Evolutionary conservation across 2,888 invertebrate species (phyloP).

Genomic region (Drosophila formosana): DNA sequence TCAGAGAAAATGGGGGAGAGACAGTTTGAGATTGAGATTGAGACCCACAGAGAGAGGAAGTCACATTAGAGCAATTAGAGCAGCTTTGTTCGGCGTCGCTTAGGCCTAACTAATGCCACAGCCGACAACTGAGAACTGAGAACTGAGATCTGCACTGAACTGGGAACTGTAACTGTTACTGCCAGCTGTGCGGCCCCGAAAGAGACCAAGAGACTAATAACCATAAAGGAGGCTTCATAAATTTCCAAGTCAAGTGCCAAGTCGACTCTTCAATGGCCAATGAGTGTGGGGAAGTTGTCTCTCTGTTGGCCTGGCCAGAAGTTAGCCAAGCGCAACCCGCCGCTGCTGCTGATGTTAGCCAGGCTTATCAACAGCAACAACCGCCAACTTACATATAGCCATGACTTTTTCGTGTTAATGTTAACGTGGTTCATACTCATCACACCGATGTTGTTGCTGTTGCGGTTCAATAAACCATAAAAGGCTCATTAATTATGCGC

Average conservation of each 20-base stretch:
- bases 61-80: constrained; percentile 69
- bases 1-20: constrained; percentile 16
- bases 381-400: constrained; percentile 55
- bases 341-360: constrained; percentile 47
- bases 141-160: constrained; percentile 10
- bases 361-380: constrained; percentile 62
- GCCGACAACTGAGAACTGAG: constrained; percentile 4
- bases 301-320: constrained; percentile 48
- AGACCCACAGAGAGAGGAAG: constrained; percentile 29
- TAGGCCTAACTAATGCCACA: constrained; percentile 69
- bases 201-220: constrained; percentile 62
- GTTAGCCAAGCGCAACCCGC: constrained; percentile 83
- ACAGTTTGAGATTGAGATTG: constrained; percentile 10
- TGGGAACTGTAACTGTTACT: constrained; percentile 6
- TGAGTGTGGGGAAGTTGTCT: not conserved
- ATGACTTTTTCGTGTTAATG: constrained; percentile 66
- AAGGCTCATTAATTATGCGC: constrained; percentile 84
- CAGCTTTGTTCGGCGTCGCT: constrained; percentile 68
- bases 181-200: constrained; percentile 26
- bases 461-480: constrained; percentile 85
- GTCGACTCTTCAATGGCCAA: constrained; percentile 24
- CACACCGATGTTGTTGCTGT: constrained; percentile 4
- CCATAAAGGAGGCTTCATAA: constrained; percentile 80
- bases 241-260: constrained; percentile 82
- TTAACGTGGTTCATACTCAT: constrained; percentile 18